Evolutionary conservation across 2,888 invertebrate genomes (phyloP), one percentile per base, ranked within the genome.

Genomic region (Ormyrus pomaceus): DNA sequence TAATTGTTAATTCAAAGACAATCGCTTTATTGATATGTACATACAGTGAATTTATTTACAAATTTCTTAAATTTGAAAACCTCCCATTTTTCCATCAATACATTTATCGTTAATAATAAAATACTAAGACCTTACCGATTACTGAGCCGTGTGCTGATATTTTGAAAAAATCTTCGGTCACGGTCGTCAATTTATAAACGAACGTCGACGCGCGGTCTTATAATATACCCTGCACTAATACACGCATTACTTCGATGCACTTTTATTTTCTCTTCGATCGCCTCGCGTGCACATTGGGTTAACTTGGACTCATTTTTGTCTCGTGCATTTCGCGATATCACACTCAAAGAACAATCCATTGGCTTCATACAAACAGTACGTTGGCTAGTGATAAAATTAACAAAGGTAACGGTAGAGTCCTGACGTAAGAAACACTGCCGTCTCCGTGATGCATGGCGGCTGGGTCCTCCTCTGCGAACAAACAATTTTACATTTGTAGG

Each of bases 361-460:
- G 65, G 56, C 66, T 84, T 87, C 84, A 89, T 86, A 87, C 82
- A 86, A 88, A 88, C 83, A 87, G 87, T 83, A 85, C 75, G 71
- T 85, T 87, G 82, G 81, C 84, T 86, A 86, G 83, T 81, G 85
- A 83, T 85, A 87, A 84, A 85, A 87, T 86, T 85, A 87, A 85
- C 85, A 88, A 86, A 86, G 82, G 84, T 84, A 86, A 84, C 76
- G 84, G 84, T 80, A 84, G 81, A 76, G 83, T 84, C 73, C 82
- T 83, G 8, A 83, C 82, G 81, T 85, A 85, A 77, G 92, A 92
- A 58, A 93, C 92, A 75, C 92, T 92, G 84, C 92, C 92, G 71
- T 91, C 91, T 66, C 95, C 95, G 86, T 95, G 95, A 91, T 96
- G 95, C 96, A 96, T 96, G 62, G 96, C 96, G 72, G 96, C 96